phyloP scores from a whole-genome alignment of 2,113 vertebrate species.

The Tachysurus vachellii region DNA sequence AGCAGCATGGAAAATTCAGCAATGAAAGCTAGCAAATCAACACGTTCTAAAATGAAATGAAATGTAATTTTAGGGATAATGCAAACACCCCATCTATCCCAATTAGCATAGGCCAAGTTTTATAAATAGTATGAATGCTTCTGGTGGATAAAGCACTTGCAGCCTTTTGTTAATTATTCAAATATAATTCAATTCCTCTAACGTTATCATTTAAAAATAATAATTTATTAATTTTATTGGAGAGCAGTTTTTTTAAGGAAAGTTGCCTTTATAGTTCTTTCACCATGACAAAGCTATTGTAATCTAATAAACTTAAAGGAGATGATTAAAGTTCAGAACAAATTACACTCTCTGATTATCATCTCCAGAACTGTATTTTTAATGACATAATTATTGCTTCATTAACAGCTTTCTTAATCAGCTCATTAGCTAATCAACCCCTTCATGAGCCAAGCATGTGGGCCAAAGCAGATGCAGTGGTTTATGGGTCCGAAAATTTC shows the following conservation, averaged over 20 bases:
- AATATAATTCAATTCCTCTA: not conserved
- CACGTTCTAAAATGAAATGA: not conserved
- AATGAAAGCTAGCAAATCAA: not conserved
- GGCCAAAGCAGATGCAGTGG: not conserved
- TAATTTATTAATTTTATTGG: not conserved
- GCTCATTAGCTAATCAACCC: slow-evolving; percentile 7
- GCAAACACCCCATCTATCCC: not conserved
- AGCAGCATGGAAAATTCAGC: not conserved
- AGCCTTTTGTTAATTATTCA: not conserved
- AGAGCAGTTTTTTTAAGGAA: not conserved
- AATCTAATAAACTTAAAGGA: not conserved
- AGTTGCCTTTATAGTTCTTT: not conserved
- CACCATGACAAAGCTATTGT: not conserved
- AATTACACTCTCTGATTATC: not conserved
- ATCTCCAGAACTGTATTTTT: slow-evolving; percentile 9
- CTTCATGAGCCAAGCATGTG: not conserved
- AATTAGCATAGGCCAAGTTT: not conserved
- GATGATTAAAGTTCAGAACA: not conserved
- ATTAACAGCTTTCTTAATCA: slow-evolving; percentile 24
- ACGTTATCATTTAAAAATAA: not conserved
- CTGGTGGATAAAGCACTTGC: not conserved
- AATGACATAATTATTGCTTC: slow-evolving; percentile 8
- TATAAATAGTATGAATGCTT: not conserved
- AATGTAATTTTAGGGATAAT: not conserved
- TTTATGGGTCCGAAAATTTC: not conserved